Base-by-base conservation (phyloP, 2,888 invertebrate species). In the Clunio marinus region DNA sequence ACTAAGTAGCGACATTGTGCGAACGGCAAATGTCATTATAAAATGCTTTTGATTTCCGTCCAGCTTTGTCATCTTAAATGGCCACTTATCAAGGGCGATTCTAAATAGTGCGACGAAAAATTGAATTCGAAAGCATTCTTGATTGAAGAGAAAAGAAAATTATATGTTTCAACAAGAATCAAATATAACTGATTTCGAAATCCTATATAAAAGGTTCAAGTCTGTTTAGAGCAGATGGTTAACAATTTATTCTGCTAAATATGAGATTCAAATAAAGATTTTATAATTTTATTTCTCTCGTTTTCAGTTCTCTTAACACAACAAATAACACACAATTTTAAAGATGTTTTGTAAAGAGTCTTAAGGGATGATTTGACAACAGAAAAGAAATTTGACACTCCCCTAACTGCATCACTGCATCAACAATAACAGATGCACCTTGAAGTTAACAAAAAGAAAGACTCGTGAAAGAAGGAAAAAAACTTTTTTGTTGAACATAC, bases 391-490 rank as follows among this genome's bases (percentile, higher is more conserved):
- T 10, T 35, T 10, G 10, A 59, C n/a, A 28, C 2, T 22, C 10
- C 41, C 41, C 41, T 62, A 13, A 62, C 20, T 62, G 41, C 62
- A 62, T 60, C 60, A 37, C 60, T 60, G 60, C 60, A 13, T 58
- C 24, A 37, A n/a, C n/a, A 57, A 57, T 27, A 57, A 35, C 20
- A 37, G 7, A 20, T 60, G 60, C 60, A 60, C 60, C 60, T 60
- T 60, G 32, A 51, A 17, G 28, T 24, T 37, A 13, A 28, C 60
- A 37, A 60, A 37, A n/a, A 5, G 7, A 15, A 27, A 57, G 57
- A 57, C 27, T 57, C 27, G 20, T 46, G 20, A 10, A 8, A 22
- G 1, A 51, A 20, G 51, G n/a, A 58, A 28, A 58, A 58, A 57
- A 22, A 57, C 10, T 35, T 60, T 60, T 60, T 35, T 57, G 2